Evolutionary conservation across 2,797 vertebrate species (phyloP).

Genomic region (Gymnoscopelus microlampas): DNA sequence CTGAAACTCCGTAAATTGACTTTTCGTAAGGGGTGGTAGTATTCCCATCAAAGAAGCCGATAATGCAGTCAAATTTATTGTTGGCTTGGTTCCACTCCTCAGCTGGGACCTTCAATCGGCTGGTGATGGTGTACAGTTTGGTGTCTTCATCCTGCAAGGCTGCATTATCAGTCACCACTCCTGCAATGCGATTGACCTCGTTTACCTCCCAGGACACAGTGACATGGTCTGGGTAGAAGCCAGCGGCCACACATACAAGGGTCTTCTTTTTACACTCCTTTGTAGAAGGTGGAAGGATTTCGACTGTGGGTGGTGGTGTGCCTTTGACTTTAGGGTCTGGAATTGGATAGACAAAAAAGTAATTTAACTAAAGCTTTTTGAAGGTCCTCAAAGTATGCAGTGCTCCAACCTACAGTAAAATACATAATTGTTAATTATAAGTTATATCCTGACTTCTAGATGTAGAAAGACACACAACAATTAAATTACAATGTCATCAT

Average conservation of each 20-base stretch:
- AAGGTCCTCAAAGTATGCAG: background rate
- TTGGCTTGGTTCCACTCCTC: background rate
- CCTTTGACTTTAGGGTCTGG: accelerated
- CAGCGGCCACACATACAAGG: constrained; percentile 64
- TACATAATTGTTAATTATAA: too few relatives aligned
- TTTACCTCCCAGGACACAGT: constrained; percentile 29
- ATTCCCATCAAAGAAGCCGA: constrained; percentile 10
- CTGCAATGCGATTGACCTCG: accelerated
- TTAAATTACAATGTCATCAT: too few relatives aligned
- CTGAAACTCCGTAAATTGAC: accelerated
- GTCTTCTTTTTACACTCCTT: constrained; percentile 61
- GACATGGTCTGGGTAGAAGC: constrained; percentile 80
- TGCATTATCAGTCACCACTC: constrained; percentile 60
- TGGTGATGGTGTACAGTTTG: constrained; percentile 54
- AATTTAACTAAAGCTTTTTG: background rate
- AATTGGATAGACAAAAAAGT: constrained; percentile 43
- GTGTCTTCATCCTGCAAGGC: accelerated
- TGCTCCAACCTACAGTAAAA: background rate
- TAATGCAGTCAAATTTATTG: constrained; percentile 17
- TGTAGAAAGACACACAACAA: too few relatives aligned
- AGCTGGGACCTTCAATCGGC: constrained; percentile 62
- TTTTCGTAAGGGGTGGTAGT: accelerated
- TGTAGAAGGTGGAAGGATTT: constrained; percentile 16
- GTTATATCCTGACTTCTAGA: too few relatives aligned
- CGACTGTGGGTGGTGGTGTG: background rate